Conservation (phyloP, 2,888 invertebrate genomes). For the Agonum fuliginosum region DNA sequence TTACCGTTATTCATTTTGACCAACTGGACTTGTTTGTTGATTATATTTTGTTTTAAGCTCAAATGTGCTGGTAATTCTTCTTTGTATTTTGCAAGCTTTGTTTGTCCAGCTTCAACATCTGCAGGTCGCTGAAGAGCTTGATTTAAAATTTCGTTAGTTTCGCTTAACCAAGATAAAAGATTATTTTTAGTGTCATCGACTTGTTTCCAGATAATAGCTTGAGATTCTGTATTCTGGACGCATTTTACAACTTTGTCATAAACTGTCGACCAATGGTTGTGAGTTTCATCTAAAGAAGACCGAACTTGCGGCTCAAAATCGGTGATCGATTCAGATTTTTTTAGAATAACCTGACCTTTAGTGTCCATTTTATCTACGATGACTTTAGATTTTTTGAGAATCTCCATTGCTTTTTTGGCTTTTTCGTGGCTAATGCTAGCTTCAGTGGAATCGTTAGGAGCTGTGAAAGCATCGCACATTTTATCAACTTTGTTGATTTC, state of each 20-base stretch:
- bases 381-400: slow-evolving; percentile 84
- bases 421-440: slow-evolving; percentile 83
- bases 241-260: slow-evolving; percentile 83
- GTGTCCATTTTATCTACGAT: slow-evolving; percentile 86
- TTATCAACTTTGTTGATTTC: slow-evolving; percentile 83
- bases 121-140: slow-evolving; percentile 85
- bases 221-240: slow-evolving; percentile 89
- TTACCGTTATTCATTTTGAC: slow-evolving; percentile 83
- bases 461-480: slow-evolving; percentile 78
- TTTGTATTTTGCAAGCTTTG: slow-evolving; percentile 87
- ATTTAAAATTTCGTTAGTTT: slow-evolving; percentile 85
- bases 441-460: slow-evolving; percentile 84
- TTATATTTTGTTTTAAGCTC: slow-evolving; percentile 85
- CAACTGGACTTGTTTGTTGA: slow-evolving; percentile 87
- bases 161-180: slow-evolving; percentile 87
- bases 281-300: slow-evolving; percentile 78
- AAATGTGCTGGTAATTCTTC: slow-evolving; percentile 88
- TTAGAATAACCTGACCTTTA: slow-evolving; percentile 82
- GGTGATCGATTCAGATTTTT: slow-evolving; percentile 81
- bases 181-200: slow-evolving; percentile 91
- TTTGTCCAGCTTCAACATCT: slow-evolving; percentile 87
- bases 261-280: slow-evolving; percentile 82
- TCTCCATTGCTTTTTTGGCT: slow-evolving; percentile 84
- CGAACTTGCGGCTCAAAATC: slow-evolving; percentile 79
- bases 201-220: slow-evolving; percentile 94